A percentile compares a stretch with the other conserved stretches of the same genome.
phyloP scores from a whole-genome alignment of 64 coral and sea anemone genomes.

The Trachythela sp. region DNA sequence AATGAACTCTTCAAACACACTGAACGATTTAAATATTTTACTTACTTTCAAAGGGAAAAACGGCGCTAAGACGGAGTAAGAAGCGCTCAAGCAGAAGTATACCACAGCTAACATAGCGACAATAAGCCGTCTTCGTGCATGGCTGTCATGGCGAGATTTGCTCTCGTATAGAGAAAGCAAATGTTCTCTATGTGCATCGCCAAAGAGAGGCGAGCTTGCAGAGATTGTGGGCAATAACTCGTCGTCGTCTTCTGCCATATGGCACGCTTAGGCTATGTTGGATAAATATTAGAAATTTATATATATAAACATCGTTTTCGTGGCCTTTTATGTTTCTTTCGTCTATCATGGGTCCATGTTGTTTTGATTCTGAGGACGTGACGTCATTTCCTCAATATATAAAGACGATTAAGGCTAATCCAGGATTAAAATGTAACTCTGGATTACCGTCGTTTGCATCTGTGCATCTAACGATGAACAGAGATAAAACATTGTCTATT shows the following conservation, averaged over 20 bases:
- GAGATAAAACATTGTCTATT: too few relatives aligned
- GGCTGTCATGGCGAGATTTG: not conserved
- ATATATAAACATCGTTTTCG: too few relatives aligned
- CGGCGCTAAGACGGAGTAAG: not conserved
- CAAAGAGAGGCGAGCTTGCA: not conserved
- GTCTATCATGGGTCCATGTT: too few relatives aligned
- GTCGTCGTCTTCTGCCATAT: not conserved
- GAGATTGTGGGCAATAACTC: not conserved
- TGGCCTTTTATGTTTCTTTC: too few relatives aligned
- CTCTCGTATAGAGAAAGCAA: not conserved
- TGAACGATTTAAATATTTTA: not conserved
- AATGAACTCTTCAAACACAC: not conserved
- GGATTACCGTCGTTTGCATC: too few relatives aligned
- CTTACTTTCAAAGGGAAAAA: not conserved
- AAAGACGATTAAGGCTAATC: too few relatives aligned
- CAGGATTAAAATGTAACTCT: too few relatives aligned
- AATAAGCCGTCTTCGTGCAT: not conserved
- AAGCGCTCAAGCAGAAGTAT: not conserved
- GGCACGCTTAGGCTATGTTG: too few relatives aligned
- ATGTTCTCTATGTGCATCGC: not conserved
- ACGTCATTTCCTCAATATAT: too few relatives aligned
- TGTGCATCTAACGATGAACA: too few relatives aligned
- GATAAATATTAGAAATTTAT: too few relatives aligned
- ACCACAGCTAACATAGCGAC: not conserved
- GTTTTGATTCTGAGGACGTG: too few relatives aligned